Conservation (phyloP, 2,888 invertebrate species). For the Ichneumoninae sp. region DNA sequence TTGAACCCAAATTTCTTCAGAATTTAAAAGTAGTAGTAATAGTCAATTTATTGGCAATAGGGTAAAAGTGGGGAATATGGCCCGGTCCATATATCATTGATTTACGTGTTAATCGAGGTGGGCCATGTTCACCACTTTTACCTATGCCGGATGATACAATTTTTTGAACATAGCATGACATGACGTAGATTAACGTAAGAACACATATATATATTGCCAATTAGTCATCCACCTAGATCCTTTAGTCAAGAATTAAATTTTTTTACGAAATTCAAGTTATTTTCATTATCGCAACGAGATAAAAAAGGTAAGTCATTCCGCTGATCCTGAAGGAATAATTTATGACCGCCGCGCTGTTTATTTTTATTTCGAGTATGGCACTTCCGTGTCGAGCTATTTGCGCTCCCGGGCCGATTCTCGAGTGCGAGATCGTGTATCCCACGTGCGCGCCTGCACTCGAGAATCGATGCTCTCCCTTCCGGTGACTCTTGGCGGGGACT, state of each 20-base stretch:
- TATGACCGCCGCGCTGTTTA: not conserved
- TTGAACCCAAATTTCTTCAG: not conserved
- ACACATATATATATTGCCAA: no score
- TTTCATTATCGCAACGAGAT: not conserved
- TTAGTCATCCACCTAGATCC: no score
- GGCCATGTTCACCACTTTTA: no score
- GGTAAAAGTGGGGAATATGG: no score
- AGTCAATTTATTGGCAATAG: no score
- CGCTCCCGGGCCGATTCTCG: constrained; percentile 14
- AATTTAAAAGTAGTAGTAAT: not conserved
- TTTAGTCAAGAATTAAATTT: no score
- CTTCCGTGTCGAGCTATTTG: not conserved
- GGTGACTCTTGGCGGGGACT: not conserved
- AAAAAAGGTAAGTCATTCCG: not conserved
- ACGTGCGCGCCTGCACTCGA: constrained; percentile 6
- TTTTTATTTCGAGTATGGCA: not conserved
- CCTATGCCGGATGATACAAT: no score
- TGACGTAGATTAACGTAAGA: no score
- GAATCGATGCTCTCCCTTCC: constrained; percentile 63
- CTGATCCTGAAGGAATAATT: not conserved
- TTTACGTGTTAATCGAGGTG: no score
- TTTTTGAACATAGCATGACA: no score
- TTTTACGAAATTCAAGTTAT: no score
- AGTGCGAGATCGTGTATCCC: constrained; percentile 8
- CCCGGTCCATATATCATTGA: no score